Base-by-base conservation (phyloP, 2,797 vertebrate genomes). In the Trachurus trachurus region DNA sequence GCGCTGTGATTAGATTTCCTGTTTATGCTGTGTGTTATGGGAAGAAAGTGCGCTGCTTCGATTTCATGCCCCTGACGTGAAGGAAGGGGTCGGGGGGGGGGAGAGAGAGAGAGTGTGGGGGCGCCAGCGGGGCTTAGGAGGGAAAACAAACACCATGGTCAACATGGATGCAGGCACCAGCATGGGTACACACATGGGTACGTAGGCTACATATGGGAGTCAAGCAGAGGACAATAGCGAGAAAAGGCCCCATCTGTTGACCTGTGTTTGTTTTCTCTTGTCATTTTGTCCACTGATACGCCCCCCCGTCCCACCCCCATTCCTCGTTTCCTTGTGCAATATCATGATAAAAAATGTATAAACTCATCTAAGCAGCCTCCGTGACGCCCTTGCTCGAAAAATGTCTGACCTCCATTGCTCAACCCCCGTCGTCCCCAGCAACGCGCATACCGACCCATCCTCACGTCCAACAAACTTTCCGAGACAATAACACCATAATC, bases 1-100 rank as follows among this genome's bases (percentile, higher is more conserved):
- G 66, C 56, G 50, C 54, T 82, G 78, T 90, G 90, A 93, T 93
- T 93, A 87, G 76, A 90, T 89, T 91, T 92, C 91, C 90, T 93
- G 93, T 92, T 91, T 90, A 88, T 83, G 80, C 83, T 66, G 52
- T 19, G 56, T 58, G 71, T 83, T 86, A 86, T 79, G 77, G 77
- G 81, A 82, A 76, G 80, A 88, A 88, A 89, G 70, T 57, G 58
- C 29, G 37, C 70, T 12, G 54, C 70, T 89, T 89, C 45, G 60
- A 77, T 88, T 87, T 82, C 78, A 85, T 87, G 80, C 52, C 50
- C 40, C 76, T 26, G 80, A 83, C 74, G 49, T 80, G 52, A 47
- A 56, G 16, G 26, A 21, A 54, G 2, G 6, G 44, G 5, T 1
- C 1, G 22, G 13, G 16, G 13, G 13, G 19, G 44, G 22, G 9